Evolutionary conservation across 2,888 invertebrate genomes (phyloP).

Genomic region (Tenthredo mesomela): DNA sequence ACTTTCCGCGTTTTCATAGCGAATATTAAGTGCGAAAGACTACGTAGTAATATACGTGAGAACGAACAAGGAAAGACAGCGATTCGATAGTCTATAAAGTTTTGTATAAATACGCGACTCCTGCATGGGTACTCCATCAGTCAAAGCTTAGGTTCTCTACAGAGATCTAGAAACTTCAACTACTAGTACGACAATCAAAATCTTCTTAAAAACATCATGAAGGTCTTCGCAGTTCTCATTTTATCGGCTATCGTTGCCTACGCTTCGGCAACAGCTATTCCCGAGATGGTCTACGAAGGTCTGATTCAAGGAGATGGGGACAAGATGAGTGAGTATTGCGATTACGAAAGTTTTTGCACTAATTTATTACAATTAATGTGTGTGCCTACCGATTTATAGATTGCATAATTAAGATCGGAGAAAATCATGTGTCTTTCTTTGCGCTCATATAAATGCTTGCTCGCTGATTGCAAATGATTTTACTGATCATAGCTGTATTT

Average conservation of each 20-base stretch:
- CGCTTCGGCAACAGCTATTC: conserved; percentile 50
- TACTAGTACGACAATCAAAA: not conserved
- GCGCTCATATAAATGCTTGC: too few species aligned
- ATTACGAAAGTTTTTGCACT: not conserved
- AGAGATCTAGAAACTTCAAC: not conserved
- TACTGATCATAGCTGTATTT: not conserved
- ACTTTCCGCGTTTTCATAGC: not conserved
- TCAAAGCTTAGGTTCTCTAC: not conserved
- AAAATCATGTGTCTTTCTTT: not conserved
- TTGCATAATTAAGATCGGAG: not conserved
- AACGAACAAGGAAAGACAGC: not conserved
- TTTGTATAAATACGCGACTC: conserved; percentile 2
- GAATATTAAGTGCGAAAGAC: not conserved
- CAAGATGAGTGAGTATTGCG: conserved; percentile 43
- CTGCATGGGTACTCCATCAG: not conserved
- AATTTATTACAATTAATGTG: not conserved
- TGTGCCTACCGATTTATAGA: not conserved
- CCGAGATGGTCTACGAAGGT: conserved; percentile 54
- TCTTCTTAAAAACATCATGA: conserved; percentile 49
- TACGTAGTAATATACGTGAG: not conserved
- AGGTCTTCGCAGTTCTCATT: conserved; percentile 53
- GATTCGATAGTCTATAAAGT: not conserved
- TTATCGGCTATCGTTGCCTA: conserved; percentile 42
- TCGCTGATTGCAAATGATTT: not conserved
- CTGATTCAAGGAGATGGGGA: conserved; percentile 24